phyloP scores from a whole-genome alignment of 2,888 invertebrate genomes.

The Conomelus anceps region DNA sequence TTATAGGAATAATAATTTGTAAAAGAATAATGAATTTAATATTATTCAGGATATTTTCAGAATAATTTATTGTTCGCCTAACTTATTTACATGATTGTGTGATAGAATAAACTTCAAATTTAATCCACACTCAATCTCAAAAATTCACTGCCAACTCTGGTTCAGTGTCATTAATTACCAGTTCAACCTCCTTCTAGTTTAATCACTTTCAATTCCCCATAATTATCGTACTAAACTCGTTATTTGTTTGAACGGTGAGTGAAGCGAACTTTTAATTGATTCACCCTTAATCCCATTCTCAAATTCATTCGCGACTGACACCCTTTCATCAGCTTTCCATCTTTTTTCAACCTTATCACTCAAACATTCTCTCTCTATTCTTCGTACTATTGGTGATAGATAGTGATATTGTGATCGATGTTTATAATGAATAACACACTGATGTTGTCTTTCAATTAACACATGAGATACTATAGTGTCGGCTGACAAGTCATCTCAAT shows the following conservation, averaged over 20 bases:
- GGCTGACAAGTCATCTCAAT: no score
- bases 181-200: not conserved
- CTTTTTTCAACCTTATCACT: not conserved
- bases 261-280: not conserved
- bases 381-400: no score
- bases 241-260: not conserved
- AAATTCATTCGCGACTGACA: not conserved
- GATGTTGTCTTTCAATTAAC: not conserved
- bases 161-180: not conserved
- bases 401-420: no score
- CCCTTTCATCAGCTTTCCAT: not conserved
- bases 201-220: not conserved
- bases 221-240: not conserved
- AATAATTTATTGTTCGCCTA: no score
- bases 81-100: no score
- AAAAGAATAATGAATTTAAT: no score
- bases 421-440: not conserved
- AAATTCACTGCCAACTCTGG: not conserved
- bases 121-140: not conserved
- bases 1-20: no score
- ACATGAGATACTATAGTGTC: no score
- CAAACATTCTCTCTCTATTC: not conserved
- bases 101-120: not conserved
- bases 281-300: not conserved
- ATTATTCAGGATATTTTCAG: no score